phyloP scores from a whole-genome alignment of 30 jellyfish, hydroid and myxozoan species.

The Catostylus mosaicus region DNA sequence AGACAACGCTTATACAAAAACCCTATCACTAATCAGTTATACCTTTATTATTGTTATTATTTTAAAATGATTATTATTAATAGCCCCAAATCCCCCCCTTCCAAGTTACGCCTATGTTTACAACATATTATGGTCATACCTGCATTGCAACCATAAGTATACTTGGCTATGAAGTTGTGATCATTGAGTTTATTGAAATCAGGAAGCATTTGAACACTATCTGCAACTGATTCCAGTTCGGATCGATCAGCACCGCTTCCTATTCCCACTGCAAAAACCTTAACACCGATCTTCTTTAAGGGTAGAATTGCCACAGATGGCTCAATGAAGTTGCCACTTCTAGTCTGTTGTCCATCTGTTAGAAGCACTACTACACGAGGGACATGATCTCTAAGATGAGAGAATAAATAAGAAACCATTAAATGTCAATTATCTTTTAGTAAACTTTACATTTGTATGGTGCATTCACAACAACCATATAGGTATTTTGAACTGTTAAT shows the following conservation, averaged over 20 bases:
- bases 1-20: too few relatives aligned
- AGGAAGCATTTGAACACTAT: constrained; percentile 22
- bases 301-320: constrained; percentile 55
- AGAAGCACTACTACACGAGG: constrained; percentile 50
- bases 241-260: constrained; percentile 20
- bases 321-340: constrained; percentile 54
- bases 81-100: too few relatives aligned
- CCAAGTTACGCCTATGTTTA: too few relatives aligned
- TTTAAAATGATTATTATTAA: too few relatives aligned
- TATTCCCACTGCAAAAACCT: constrained; percentile 42
- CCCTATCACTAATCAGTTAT: too few relatives aligned
- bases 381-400: constrained; percentile 25
- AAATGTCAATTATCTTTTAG: too few relatives aligned
- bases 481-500: too few relatives aligned
- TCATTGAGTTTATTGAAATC: constrained; percentile 1
- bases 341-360: constrained; percentile 67
- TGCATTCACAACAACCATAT: too few relatives aligned
- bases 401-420: too few relatives aligned
- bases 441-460: too few relatives aligned
- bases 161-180: neutral
- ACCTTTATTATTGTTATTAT: too few relatives aligned
- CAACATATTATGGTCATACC: constrained; percentile 5
- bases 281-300: constrained; percentile 36
- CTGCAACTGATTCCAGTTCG: constrained; percentile 42
- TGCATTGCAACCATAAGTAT: constrained; percentile 34